Evolutionary conservation across 2,888 invertebrate genomes (phyloP), one percentile per base, ranked within the genome.

Genomic region (Dolomedes plantarius): DNA sequence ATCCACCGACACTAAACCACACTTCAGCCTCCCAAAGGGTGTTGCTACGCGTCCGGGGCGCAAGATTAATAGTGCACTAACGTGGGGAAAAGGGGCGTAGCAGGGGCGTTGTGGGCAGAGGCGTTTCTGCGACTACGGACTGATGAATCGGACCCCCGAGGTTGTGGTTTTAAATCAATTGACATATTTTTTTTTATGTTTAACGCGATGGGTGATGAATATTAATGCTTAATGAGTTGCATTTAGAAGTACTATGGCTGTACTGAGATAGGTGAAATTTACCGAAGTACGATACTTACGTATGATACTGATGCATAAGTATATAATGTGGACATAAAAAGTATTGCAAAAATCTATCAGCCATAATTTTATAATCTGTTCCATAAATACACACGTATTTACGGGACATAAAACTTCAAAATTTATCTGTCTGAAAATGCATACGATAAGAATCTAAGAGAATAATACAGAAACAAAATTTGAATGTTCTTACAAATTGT

Each of bases 71-170:
- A 71, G 64, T 39, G 39, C 41, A 62, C 29, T 64, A 32, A 65
- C 46, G 27, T 27, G 23, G 32, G 71, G 56, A 29, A 73, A 31
- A 46, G 69, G 56, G 56, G 27, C 23, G 64, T 65, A 68, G 80
- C 28, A 71, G 29, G 62, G 31, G 41, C 23, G 29, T 32, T 32
- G 46, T 41, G 23, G 32, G 62, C 32, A 62, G 74, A 56, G 74
- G 74, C 74, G 74, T 74, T 74, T 31, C 74, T 74, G 69, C 27
- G 69, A 69, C 82, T 32, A 11, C 3, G 73, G 29, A 23, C 75
- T 82, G 82, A 82, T 82, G 82, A 75, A 82, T 82, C 65, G 82
- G 62, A 32, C 82, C 82, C 76, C 67, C n/a, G 82, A 74, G 75
- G 69, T 32, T 36, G 71, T 16, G 31, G 79, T 69, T 76, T 82